phyloP scores from a whole-genome alignment of 2,113 vertebrate species.

The Chaenogobius annularis region DNA sequence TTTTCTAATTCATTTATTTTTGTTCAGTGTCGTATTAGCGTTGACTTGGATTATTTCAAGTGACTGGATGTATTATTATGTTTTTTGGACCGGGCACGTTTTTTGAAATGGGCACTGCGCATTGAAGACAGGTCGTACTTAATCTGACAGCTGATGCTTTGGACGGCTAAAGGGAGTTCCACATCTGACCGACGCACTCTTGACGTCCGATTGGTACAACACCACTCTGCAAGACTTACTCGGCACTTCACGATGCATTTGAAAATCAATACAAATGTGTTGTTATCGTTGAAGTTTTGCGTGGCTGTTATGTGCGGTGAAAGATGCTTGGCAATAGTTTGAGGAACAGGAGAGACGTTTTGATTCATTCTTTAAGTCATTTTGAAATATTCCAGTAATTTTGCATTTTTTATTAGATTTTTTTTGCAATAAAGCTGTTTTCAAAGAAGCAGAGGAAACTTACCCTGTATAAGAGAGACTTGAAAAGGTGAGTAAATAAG shows the following conservation, averaged over 20 bases:
- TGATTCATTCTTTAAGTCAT: not conserved
- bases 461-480: too few species aligned
- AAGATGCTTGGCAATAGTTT: not conserved
- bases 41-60: not conserved
- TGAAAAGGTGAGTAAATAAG: not conserved
- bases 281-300: not conserved
- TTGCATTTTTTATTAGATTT: too few species aligned
- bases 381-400: not conserved
- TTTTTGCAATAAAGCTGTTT: not conserved
- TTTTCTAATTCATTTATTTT: not conserved
- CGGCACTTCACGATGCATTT: not conserved
- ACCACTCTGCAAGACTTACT: conserved; percentile 6
- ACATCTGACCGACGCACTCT: conserved; percentile 10
- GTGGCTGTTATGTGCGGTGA: not conserved
- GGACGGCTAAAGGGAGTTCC: conserved; percentile 17
- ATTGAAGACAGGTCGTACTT: not conserved
- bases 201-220: not conserved
- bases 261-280: not conserved
- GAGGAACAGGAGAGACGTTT: not conserved
- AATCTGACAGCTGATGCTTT: conserved; percentile 12
- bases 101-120: not conserved
- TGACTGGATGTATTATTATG: not conserved
- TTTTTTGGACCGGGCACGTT: not conserved
- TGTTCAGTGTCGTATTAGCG: not conserved
- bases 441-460: too few species aligned